A percentile compares a stretch with the other conserved stretches of the same genome.
phyloP scores from a whole-genome alignment of 2,888 invertebrate genomes.

The Dasypolia templi region DNA sequence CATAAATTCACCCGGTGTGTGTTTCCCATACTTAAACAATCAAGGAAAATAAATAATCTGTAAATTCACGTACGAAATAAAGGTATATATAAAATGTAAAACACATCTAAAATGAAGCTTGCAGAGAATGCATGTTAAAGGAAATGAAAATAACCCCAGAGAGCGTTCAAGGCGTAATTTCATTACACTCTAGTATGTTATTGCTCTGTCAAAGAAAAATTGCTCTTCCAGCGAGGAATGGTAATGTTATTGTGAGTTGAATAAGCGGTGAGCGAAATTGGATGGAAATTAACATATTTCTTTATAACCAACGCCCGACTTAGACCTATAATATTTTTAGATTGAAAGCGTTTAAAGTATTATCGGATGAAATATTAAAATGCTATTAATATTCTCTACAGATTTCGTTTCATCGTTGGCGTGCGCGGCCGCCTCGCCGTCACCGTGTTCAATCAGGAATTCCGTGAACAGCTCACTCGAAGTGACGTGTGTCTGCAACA shows the following conservation, averaged over 20 bases:
- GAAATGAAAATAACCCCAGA: slow-evolving; percentile 42
- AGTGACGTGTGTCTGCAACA: slow-evolving; percentile 80
- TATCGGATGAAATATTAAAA: slow-evolving; percentile 53
- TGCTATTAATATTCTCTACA: slow-evolving; percentile 69
- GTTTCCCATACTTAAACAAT: slow-evolving; percentile 24
- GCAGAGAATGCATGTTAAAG: slow-evolving; percentile 49
- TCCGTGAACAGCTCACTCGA: slow-evolving; percentile 72
- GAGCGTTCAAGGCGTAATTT: slow-evolving; percentile 56
- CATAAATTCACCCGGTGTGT: background rate
- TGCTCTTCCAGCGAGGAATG: slow-evolving; percentile 62
- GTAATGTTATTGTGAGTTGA: slow-evolving; percentile 67
- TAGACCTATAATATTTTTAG: slow-evolving; percentile 48
- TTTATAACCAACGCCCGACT: slow-evolving; percentile 51
- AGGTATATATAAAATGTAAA: slow-evolving; percentile 17
- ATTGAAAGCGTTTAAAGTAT: slow-evolving; percentile 52
- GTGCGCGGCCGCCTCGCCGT: slow-evolving; percentile 73
- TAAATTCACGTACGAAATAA: slow-evolving; percentile 21
- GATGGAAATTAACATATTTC: slow-evolving; percentile 66
- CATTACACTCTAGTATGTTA: slow-evolving; percentile 64
- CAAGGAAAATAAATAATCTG: slow-evolving; percentile 33
- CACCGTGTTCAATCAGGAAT: slow-evolving; percentile 76
- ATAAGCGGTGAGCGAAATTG: slow-evolving; percentile 61
- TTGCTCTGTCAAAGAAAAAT: slow-evolving; percentile 66
- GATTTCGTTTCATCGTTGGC: slow-evolving; percentile 79
- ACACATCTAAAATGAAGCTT: slow-evolving; percentile 39